Conservation (phyloP, 2,113 vertebrate species). For the Callorhinus ursinus region DNA sequence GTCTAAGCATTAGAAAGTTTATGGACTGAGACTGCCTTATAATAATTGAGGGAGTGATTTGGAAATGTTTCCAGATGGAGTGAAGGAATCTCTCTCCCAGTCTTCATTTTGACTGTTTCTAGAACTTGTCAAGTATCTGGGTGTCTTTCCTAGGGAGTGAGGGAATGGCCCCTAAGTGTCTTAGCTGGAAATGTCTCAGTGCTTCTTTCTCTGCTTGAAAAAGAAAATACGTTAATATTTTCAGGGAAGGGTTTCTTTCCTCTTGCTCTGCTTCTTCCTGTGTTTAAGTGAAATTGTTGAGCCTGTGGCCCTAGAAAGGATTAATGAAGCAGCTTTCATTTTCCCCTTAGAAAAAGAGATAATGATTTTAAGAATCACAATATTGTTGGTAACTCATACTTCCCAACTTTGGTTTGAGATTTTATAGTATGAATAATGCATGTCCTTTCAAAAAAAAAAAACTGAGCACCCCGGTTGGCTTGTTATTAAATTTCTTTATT, state of each 20-base stretch:
- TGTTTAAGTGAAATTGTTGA: neutral
- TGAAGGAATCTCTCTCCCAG: neutral
- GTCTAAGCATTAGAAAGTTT: neutral
- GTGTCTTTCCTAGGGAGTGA: neutral
- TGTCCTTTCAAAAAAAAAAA: neutral
- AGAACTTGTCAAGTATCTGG: neutral
- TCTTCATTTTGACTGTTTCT: neutral
- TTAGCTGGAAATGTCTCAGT: neutral
- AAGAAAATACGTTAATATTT: neutral
- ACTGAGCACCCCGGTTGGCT: neutral
- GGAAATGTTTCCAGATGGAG: neutral
- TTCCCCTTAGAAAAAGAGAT: slow-evolving; percentile 9
- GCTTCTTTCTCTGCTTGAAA: slow-evolving; percentile 2
- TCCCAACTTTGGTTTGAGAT: neutral
- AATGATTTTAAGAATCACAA: neutral
- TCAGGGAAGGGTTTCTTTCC: neutral
- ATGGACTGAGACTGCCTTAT: neutral
- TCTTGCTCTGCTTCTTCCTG: neutral
- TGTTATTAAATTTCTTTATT: slow-evolving; percentile 44
- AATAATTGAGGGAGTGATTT: neutral
- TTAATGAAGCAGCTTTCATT: neutral
- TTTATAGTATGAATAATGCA: slow-evolving; percentile 54
- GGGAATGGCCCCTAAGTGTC: neutral
- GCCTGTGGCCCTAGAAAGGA: neutral
- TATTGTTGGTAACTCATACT: neutral